phyloP scores from a whole-genome alignment of 2,113 vertebrate genomes.

The Eolophus roseicapilla region DNA sequence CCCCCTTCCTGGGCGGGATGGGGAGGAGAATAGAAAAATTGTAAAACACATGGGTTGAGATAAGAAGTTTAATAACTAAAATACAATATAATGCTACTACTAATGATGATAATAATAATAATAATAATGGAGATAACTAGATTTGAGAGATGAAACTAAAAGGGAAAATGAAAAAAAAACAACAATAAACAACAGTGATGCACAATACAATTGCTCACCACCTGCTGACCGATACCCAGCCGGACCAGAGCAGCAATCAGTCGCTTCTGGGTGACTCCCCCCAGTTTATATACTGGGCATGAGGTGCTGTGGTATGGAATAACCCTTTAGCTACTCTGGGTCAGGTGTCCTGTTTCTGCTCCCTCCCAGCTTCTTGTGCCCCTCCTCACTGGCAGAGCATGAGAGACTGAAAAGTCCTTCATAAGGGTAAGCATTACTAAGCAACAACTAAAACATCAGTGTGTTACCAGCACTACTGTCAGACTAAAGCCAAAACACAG shows the following conservation, averaged over 20 bases:
- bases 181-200: neutral
- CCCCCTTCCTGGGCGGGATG: neutral
- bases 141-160: neutral
- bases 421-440: neutral
- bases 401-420: neutral
- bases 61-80: neutral
- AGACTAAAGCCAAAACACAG: neutral
- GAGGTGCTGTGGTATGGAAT: no score
- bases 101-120: neutral
- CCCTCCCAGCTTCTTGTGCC: neutral
- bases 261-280: neutral
- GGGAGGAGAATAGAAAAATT: neutral
- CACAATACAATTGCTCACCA: neutral
- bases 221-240: neutral
- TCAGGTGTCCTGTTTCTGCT: neutral
- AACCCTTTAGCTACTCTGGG: no score
- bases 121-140: neutral
- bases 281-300: neutral
- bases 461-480: neutral
- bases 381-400: neutral
- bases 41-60: neutral
- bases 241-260: neutral
- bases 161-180: neutral
- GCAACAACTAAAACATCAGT: neutral
- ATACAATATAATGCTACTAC: neutral